phyloP scores from a whole-genome alignment of 2,113 vertebrate genomes.

The Mustela nigripes region DNA sequence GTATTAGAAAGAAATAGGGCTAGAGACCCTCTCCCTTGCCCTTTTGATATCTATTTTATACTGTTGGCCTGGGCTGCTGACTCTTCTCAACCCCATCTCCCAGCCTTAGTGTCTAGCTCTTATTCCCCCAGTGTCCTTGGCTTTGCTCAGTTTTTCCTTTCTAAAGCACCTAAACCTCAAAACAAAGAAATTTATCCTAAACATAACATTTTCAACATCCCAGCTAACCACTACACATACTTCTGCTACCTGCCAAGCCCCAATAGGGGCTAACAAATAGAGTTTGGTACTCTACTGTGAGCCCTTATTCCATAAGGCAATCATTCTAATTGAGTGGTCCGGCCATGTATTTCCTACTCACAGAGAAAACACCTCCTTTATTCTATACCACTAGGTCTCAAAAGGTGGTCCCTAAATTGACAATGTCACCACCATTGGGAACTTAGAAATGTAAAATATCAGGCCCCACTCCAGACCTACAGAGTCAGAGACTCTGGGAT shows the following conservation, averaged over 20 bases:
- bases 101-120: background rate
- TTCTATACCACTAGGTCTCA: background rate
- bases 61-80: background rate
- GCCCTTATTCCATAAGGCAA: background rate
- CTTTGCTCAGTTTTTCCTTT: background rate
- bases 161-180: conserved; percentile 11
- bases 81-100: background rate
- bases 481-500: background rate
- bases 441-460: conserved; percentile 29
- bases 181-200: background rate
- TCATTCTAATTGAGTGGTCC: background rate
- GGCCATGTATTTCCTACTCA: background rate
- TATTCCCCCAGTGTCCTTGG: background rate
- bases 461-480: background rate
- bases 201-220: background rate
- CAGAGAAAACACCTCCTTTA: background rate
- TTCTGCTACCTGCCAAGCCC: background rate
- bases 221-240: background rate
- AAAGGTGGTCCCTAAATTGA: background rate
- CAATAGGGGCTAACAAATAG: background rate
- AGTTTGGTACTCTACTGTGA: conserved; percentile 1
- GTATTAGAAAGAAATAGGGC: background rate
- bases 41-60: conserved; percentile 8
- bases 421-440: background rate
- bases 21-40: background rate